A percentile compares a stretch with the other conserved stretches of the same genome.
These are phyloP conservation scores for Ctena decussata DNA, from an alignment of 2,888 invertebrate genomes.

Conservation along the genomic window DNA sequence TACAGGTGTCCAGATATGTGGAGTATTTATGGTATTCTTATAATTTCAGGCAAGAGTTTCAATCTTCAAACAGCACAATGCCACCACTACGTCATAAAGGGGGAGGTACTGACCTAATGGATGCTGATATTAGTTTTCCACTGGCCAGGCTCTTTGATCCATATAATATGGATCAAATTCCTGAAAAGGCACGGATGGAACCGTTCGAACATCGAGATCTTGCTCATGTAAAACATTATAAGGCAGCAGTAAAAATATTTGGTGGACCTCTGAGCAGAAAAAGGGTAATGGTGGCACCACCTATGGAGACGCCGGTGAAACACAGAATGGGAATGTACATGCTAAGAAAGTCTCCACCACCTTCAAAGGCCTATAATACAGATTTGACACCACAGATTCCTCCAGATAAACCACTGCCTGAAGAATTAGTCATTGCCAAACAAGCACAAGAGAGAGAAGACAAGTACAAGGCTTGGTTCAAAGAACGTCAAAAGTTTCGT, in stretches of 20 bases:
- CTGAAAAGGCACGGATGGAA: constrained; percentile 80
- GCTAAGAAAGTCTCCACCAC: constrained; percentile 59
- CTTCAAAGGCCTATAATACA: constrained; percentile 68
- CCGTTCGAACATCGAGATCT: constrained; percentile 81
- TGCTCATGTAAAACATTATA: constrained; percentile 81
- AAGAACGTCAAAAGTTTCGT: constrained; percentile 79
- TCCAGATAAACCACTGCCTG: constrained; percentile 60
- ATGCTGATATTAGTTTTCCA: constrained; percentile 79
- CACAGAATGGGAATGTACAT: constrained; percentile 77
- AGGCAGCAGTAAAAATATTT: constrained; percentile 84
- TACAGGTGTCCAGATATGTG: no score
- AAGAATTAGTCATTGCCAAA: constrained; percentile 64
- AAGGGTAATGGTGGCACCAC: constrained; percentile 80
- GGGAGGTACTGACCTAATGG: constrained; percentile 63
- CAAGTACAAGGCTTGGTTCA: constrained; percentile 80
- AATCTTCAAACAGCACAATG: constrained; percentile 41
- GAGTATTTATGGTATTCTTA: no score
- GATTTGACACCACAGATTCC: constrained; percentile 66
- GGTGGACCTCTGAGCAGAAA: constrained; percentile 82
- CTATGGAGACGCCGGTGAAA: constrained; percentile 81
- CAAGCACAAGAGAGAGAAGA: constrained; percentile 69
- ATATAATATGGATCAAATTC: constrained; percentile 83
- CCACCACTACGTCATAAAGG: constrained; percentile 55
- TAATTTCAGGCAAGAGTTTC: neutral
- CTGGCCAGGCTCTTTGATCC: constrained; percentile 84